Conservation (phyloP, 2,113 vertebrate genomes). For the Furnarius figulus region DNA sequence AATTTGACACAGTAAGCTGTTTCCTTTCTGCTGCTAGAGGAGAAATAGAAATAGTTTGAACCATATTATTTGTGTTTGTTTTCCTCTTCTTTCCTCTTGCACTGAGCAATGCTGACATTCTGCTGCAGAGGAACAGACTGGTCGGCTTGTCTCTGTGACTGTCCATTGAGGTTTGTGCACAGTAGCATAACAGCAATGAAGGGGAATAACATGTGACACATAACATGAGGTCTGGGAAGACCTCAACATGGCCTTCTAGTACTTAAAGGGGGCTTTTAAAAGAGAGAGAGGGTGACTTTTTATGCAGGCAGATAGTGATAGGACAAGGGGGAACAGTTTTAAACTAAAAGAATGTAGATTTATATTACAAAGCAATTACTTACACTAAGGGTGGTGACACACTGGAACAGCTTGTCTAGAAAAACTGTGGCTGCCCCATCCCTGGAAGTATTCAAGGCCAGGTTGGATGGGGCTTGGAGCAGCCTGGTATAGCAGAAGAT, state of each 20-base stretch:
- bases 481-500: background rate
- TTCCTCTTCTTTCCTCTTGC: background rate
- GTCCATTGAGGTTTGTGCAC: background rate
- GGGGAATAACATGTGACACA: background rate
- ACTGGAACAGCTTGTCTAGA: background rate
- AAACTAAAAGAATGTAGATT: background rate
- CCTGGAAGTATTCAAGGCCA: background rate
- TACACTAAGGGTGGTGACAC: background rate
- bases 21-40: background rate
- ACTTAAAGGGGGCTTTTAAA: background rate
- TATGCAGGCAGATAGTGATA: background rate
- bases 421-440: background rate
- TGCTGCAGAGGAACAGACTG: background rate
- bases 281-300: background rate
- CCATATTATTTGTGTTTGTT: background rate
- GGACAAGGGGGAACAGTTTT: background rate
- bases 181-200: background rate
- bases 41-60: background rate
- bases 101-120: background rate
- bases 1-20: background rate
- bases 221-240: background rate
- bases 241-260: background rate
- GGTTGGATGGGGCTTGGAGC: background rate
- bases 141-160: background rate
- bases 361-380: background rate